Evolutionary conservation across 2,888 invertebrate genomes (phyloP).

Genomic region (Heteromurus nitidus): DNA sequence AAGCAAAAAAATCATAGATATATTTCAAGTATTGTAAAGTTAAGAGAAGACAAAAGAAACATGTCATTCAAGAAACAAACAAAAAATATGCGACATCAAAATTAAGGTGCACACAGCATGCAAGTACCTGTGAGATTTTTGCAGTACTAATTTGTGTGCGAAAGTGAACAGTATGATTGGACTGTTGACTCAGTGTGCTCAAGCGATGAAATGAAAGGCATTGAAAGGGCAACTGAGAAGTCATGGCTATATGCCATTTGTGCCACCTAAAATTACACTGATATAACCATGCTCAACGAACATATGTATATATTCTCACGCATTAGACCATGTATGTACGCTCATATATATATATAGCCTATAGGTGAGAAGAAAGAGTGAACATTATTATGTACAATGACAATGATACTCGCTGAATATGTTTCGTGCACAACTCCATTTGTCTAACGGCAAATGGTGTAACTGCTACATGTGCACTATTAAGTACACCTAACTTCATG

Average conservation of each 20-base stretch:
- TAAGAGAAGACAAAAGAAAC: conserved; percentile 20
- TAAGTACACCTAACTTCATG: no score
- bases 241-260: conserved; percentile 61
- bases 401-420: neutral
- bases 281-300: neutral
- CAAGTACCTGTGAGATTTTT: conserved; percentile 27
- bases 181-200: conserved; percentile 53
- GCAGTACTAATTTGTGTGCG: no score
- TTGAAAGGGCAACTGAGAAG: conserved; percentile 63
- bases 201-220: conserved; percentile 62
- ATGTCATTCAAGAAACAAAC: conserved; percentile 12
- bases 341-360: no score
- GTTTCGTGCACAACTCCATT: neutral
- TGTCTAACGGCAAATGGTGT: neutral
- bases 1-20: conserved; percentile 9
- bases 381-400: neutral
- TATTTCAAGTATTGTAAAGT: neutral
- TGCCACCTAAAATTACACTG: conserved; percentile 46
- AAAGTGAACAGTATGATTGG: conserved; percentile 38
- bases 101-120: conserved; percentile 8
- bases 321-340: neutral
- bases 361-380: neutral
- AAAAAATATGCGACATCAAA: neutral
- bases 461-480: no score
- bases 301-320: neutral